Percentiles rank a stretch among this genome's conserved stretches.
These are phyloP conservation scores for Paraplagusia blochii DNA, from an alignment of 2,113 vertebrate species.

Conservation along the genomic window DNA sequence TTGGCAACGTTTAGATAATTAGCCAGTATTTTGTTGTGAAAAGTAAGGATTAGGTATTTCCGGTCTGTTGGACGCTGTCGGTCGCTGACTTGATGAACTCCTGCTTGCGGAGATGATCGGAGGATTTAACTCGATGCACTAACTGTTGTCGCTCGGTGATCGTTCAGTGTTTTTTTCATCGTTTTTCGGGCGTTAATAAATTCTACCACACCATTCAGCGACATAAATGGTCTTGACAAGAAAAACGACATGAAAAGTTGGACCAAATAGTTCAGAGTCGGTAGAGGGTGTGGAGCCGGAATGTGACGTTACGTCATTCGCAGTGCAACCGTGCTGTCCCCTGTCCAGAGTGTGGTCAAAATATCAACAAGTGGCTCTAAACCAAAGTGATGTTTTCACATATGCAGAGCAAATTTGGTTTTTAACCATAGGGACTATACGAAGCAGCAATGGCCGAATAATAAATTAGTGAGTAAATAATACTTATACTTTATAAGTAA, in stretches of 20 bases:
- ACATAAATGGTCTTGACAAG: background rate
- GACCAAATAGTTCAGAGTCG: slow-evolving; percentile 28
- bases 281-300: slow-evolving; percentile 56
- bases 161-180: accelerated
- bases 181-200: background rate
- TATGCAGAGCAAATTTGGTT: no score
- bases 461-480: no score
- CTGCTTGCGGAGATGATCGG: slow-evolving; percentile 13
- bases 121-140: slow-evolving; percentile 40
- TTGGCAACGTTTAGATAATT: accelerated
- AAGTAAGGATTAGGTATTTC: background rate
- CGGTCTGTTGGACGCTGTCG: accelerated
- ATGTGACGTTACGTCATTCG: slow-evolving; percentile 69
- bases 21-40: slow-evolving; percentile 36
- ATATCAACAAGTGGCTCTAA: slow-evolving; percentile 32
- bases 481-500: no score
- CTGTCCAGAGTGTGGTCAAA: background rate
- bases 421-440: no score
- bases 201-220: accelerated
- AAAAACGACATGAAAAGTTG: slow-evolving; percentile 9
- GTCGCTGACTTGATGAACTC: background rate
- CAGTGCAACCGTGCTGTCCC: slow-evolving; percentile 25
- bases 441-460: no score
- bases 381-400: background rate
- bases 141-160: background rate